Base-by-base conservation (phyloP, 2,113 vertebrate species). In the Mirounga angustirostris region DNA sequence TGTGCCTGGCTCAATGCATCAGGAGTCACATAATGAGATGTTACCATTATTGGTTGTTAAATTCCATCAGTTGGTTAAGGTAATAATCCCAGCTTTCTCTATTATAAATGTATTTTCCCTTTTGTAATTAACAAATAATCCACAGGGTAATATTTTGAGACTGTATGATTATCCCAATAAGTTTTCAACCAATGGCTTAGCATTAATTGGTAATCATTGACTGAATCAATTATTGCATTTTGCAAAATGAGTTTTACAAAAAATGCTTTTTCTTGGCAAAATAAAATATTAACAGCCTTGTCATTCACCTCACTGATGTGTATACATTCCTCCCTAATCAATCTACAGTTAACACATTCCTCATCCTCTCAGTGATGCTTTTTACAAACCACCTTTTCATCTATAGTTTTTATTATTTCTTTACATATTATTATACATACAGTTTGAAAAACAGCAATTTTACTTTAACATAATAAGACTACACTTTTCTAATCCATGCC, bases 51-150 rank as follows among this genome's bases (percentile, higher is more conserved):
- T 43, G 71, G 22, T 36, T 84, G 16, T 54, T 86, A 76, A 40
- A 28, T 50, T 89, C 71, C 36, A 67, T 24, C 33, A 50, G 16
- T 15, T 40, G 79, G 50, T 89, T 65, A 74, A n/a, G 8, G 46
- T 4, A 58, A 36, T 43, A 78, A 78, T 84, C 15, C 73, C 61
- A 83, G 50, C 40, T 61, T 92, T 92, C 40, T 84, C 67, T 74
- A 59, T 84, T 61, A 61, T 61, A 84, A 63, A 80, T 50, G 28
- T 50, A 80, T 50, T 56, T 33, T 94, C 69, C 36, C 36, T 28
- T 58, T 82, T 82, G 50, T 82, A 82, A 82, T 69, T 82, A 82
- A 81, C 59, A 86, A 80, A 71, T 90, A 63, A 71, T 46, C 61
- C 58, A 52, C 22, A 69, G 16, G 22, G 36, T 46, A 36, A 46